phyloP scores from a whole-genome alignment of 1,140 invertebrate genomes.

The Diachasma alloeum region DNA sequence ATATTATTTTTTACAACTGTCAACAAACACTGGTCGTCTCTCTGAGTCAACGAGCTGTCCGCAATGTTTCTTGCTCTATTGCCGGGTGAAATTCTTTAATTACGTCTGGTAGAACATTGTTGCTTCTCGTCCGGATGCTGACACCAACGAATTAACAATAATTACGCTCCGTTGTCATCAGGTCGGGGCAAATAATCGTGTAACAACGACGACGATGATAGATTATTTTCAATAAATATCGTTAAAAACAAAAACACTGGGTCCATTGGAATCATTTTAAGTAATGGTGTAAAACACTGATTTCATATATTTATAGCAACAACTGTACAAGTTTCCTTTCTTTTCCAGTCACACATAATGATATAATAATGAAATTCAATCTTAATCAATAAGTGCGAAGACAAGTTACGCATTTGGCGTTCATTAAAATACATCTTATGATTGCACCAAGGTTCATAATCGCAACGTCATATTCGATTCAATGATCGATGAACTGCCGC shows the following conservation, averaged over 20 bases:
- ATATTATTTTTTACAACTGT: slow-evolving; percentile 15
- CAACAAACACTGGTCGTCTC: neutral
- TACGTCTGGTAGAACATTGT: neutral
- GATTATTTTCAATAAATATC: slow-evolving; percentile 55
- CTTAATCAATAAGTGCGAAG: slow-evolving; percentile 16
- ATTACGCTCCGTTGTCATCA: neutral
- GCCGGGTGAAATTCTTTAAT: neutral
- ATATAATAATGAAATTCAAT: slow-evolving; percentile 44
- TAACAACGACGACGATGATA: slow-evolving; percentile 34
- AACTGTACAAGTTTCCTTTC: slow-evolving; percentile 58
- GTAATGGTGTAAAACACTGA: slow-evolving; percentile 63
- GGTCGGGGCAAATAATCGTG: neutral
- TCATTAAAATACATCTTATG: slow-evolving; percentile 2
- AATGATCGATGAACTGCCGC: neutral
- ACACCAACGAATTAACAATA: slow-evolving; percentile 2
- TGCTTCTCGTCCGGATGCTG: neutral
- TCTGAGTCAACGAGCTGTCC: neutral
- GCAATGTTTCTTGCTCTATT: neutral
- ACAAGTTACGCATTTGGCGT: slow-evolving; percentile 7
- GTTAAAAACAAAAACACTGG: neutral
- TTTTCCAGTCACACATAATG: slow-evolving; percentile 56
- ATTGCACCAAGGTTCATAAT: neutral
- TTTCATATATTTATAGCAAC: slow-evolving; percentile 66
- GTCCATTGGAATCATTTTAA: slow-evolving; percentile 32
- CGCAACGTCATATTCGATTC: too few species aligned